A percentile compares a stretch with the other conserved stretches of the same genome.
phyloP scores from a whole-genome alignment of 2,797 vertebrate genomes.

The Poliocrania exsul region DNA sequence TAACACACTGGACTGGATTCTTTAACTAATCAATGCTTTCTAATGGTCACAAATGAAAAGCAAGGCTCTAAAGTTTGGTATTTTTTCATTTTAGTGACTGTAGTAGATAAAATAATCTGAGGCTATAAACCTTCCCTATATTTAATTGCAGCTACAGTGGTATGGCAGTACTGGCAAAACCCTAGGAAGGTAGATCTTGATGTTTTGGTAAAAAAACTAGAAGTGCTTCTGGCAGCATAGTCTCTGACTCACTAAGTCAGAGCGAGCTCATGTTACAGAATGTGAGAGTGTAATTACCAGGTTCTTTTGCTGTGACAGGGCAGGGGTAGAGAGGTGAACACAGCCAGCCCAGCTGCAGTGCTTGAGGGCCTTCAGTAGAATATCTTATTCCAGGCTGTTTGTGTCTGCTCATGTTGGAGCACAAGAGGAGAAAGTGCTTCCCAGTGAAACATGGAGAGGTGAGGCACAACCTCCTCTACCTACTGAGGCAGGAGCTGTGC shows the following conservation, averaged over 20 bases:
- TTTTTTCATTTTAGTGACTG: neutral
- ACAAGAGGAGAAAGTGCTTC: neutral
- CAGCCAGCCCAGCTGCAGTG: neutral
- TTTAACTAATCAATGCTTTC: neutral
- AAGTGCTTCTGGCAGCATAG: neutral
- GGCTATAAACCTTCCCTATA: neutral
- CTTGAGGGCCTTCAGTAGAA: neutral
- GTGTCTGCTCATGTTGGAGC: neutral
- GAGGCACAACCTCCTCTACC: neutral
- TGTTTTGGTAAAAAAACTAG: neutral
- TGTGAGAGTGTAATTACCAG: neutral
- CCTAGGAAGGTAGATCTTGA: neutral
- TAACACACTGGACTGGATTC: neutral
- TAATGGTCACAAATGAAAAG: neutral
- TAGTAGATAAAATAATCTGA: neutral
- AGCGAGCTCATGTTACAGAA: neutral
- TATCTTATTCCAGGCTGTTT: accelerated
- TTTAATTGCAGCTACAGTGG: neutral
- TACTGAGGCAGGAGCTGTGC: neutral
- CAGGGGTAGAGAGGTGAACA: neutral
- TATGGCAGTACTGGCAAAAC: neutral
- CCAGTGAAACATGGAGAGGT: accelerated
- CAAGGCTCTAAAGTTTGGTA: neutral
- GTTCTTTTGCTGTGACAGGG: neutral
- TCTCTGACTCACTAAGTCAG: neutral